Conservation (phyloP, 2,888 invertebrate genomes). For the Cantharis nigra region DNA sequence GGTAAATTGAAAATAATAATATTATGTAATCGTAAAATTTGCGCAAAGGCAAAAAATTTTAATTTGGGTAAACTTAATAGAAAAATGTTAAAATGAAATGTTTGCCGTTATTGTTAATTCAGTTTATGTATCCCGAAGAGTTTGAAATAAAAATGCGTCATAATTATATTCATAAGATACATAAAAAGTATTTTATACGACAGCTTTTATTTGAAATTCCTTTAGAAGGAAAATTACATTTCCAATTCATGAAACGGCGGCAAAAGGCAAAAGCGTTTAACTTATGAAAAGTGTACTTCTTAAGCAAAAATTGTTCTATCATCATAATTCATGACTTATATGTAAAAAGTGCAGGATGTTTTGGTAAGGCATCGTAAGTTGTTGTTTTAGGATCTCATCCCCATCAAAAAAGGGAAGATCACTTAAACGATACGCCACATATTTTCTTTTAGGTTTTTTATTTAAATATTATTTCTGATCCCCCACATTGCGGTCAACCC, state of each 20-base stretch:
- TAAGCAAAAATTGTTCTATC: constrained; percentile 36
- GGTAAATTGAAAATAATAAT: neutral
- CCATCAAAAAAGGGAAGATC: neutral
- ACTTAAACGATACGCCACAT: constrained; percentile 4
- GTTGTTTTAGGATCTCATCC: neutral
- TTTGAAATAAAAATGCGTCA: constrained; percentile 41
- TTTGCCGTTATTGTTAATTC: constrained; percentile 29
- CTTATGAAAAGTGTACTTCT: constrained; percentile 33
- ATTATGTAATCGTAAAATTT: neutral
- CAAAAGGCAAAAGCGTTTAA: constrained; percentile 36
- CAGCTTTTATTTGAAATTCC: constrained; percentile 47
- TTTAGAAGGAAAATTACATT: constrained; percentile 52
- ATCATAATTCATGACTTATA: constrained; percentile 25
- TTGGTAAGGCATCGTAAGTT: neutral
- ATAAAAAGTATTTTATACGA: constrained; percentile 47
- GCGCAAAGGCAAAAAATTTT: neutral
- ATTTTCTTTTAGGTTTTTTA: constrained; percentile 35
- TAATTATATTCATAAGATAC: constrained; percentile 49
- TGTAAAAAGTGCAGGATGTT: neutral
- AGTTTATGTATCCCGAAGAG: constrained; percentile 23
- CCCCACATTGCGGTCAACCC: constrained; percentile 47
- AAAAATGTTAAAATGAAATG: neutral
- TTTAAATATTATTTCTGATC: constrained; percentile 48
- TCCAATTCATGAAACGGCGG: constrained; percentile 52
- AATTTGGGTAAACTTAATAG: neutral